Base-by-base conservation (phyloP, 2,888 invertebrate genomes). In the Noctua comes region DNA sequence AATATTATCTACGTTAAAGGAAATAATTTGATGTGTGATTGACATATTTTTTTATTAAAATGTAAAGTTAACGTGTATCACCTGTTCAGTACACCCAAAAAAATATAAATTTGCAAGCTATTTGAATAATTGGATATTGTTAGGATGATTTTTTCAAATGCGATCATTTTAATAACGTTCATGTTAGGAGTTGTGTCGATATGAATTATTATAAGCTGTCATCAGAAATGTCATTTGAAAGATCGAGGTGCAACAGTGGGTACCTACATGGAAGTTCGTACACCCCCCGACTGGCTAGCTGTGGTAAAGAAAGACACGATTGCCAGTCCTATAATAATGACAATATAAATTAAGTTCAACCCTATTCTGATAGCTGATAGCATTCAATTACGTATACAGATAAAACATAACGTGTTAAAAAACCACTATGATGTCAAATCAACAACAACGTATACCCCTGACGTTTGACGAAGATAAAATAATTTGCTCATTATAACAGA, bases 21-120 rank as follows among this genome's bases (percentile, higher is more conserved):
- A 75, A 89, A 91, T 90, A 91, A 87, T 91, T 91, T 92, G 90
- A 92, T 91, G 90, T 91, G 91, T 92, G 92, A 92, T 92, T 91
- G 92, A 90, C 92, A 86, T 89, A 88, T 69, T 88, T 91, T 91
- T 91, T 92, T 88, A 91, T 89, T 88, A 85, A 79, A 86, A 79
- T 85, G 76, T 83, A 77, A 83, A 84, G 76, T 82, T 82, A 74
- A 79, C 78, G 43, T 77, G 43, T 21, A 65, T 73, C 91, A 91
- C 83, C 91, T 91, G 91, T 82, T 85, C 70, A 71, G 71, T 76
- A 59, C 46, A 76, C 51, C 83, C 79, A 80, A 87, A 84, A 87
- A 76, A 88, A 70, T 8, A 76, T 64, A 57, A 31, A 79, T 84
- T 81, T 85, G 86, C 87, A 82, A 80, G 43, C 73, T 76, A 86